phyloP scores from a whole-genome alignment of 2,888 invertebrate species.

The Odontocolon sp. region DNA sequence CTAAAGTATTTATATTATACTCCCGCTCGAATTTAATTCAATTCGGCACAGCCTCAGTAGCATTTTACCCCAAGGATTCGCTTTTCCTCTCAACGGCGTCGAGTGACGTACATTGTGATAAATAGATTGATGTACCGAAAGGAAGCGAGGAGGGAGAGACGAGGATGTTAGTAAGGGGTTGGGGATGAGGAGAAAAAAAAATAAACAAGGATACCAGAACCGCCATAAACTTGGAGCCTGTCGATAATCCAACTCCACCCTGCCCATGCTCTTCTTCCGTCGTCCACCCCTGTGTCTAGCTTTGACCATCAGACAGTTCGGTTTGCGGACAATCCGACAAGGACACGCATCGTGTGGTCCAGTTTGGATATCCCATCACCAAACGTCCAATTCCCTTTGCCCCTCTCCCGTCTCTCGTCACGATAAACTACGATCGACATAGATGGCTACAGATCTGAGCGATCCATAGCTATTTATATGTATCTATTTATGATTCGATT shows the following conservation, averaged over 20 bases:
- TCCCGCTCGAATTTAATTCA: background rate
- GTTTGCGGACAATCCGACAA: slow-evolving; percentile 3
- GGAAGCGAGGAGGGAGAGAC: slow-evolving; percentile 5
- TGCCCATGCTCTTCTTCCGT: slow-evolving; percentile 8
- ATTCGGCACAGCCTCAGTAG: slow-evolving; percentile 6
- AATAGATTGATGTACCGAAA: slow-evolving; percentile 7
- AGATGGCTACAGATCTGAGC: slow-evolving; percentile 5
- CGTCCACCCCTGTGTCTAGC: background rate
- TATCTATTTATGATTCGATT: background rate
- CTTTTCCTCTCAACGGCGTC: background rate
- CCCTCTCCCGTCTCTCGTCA: background rate
- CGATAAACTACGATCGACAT: slow-evolving; percentile 28
- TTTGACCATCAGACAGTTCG: slow-evolving; percentile 22
- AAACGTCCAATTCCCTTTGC: slow-evolving; percentile 4
- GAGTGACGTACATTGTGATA: background rate
- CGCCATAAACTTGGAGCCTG: slow-evolving; percentile 54
- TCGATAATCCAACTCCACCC: slow-evolving; percentile 54
- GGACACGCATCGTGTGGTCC: slow-evolving; percentile 1
- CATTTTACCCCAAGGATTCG: slow-evolving; percentile 1
- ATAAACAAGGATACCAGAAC: slow-evolving; percentile 28
- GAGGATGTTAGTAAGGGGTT: slow-evolving; percentile 1
- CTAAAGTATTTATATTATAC: slow-evolving; percentile 22
- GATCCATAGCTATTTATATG: too few species aligned
- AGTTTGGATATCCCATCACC: background rate
- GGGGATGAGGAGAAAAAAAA: slow-evolving; percentile 32